Percentiles rank a stretch among this genome's conserved stretches.
phyloP scores from a whole-genome alignment of 2,888 invertebrate genomes.

The Aspidapion aeneum region DNA sequence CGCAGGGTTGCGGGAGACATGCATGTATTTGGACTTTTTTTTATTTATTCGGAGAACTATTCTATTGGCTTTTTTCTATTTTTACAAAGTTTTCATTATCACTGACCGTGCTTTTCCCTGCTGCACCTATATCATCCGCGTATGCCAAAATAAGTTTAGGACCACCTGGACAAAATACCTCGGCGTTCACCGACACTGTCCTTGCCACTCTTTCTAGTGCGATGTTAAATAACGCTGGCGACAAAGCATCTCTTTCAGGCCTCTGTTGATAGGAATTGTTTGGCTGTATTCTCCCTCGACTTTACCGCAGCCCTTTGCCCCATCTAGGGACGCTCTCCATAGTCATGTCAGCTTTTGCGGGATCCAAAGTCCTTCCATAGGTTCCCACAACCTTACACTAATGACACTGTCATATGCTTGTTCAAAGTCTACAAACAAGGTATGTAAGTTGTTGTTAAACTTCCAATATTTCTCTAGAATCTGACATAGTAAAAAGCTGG shows the following conservation, averaged over 20 bases:
- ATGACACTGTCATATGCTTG: too few relatives aligned
- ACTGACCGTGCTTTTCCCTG: background rate
- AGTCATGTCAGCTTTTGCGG: too few relatives aligned
- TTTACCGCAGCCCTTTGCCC: constrained; percentile 5
- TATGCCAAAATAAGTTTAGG: constrained; percentile 3
- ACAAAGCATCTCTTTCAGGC: constrained; percentile 9
- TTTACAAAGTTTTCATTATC: constrained; percentile 2
- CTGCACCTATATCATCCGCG: constrained; percentile 2
- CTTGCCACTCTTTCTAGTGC: background rate
- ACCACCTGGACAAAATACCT: background rate
- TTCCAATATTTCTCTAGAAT: too few relatives aligned
- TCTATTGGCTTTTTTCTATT: constrained; percentile 6
- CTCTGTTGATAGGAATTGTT: background rate
- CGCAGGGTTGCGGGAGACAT: too few relatives aligned
- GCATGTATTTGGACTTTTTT: too few relatives aligned
- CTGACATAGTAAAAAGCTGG: too few relatives aligned
- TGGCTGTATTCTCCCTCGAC: constrained; percentile 3
- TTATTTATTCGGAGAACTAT: constrained; percentile 4
- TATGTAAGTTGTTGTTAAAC: too few relatives aligned
- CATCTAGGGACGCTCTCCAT: too few relatives aligned
- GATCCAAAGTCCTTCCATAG: too few relatives aligned
- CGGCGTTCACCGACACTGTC: background rate
- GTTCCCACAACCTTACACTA: too few relatives aligned
- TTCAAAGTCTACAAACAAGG: too few relatives aligned
- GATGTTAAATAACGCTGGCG: constrained; percentile 7